Evolutionary conservation across 2,113 vertebrate species (phyloP).

Genomic region (Pipra filicauda): DNA sequence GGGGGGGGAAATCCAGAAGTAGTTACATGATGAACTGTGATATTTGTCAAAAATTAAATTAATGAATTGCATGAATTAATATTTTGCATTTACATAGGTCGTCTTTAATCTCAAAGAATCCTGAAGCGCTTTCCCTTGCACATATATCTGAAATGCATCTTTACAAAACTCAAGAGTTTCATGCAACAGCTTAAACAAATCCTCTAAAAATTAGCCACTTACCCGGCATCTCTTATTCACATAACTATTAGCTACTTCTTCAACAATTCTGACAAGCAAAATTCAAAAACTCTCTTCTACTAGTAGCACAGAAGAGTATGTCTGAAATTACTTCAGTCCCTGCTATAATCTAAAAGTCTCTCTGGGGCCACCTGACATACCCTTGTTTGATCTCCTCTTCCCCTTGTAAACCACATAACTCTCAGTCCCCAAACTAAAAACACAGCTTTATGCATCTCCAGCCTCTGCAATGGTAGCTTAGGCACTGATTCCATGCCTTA

Average conservation of each 20-base stretch:
- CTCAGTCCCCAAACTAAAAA: constrained; percentile 10
- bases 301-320: constrained; percentile 24
- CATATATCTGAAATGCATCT: neutral
- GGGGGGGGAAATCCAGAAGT: neutral
- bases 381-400: constrained; percentile 39
- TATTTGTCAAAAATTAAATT: neutral
- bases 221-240: neutral
- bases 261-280: neutral
- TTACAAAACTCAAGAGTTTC: neutral
- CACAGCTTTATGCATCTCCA: neutral
- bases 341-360: neutral
- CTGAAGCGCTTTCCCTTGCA: neutral
- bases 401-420: neutral
- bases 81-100: neutral
- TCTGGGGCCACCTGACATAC: neutral
- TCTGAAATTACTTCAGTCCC: constrained; percentile 5
- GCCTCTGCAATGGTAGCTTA: neutral
- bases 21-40: neutral
- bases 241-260: neutral
- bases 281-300: neutral
- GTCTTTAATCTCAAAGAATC: neutral
- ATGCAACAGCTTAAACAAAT: neutral
- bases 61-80: neutral
- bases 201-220: neutral
- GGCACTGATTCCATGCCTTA: neutral